Conservation (phyloP, 2,113 vertebrate genomes). For the Uropsilus gracilis region DNA sequence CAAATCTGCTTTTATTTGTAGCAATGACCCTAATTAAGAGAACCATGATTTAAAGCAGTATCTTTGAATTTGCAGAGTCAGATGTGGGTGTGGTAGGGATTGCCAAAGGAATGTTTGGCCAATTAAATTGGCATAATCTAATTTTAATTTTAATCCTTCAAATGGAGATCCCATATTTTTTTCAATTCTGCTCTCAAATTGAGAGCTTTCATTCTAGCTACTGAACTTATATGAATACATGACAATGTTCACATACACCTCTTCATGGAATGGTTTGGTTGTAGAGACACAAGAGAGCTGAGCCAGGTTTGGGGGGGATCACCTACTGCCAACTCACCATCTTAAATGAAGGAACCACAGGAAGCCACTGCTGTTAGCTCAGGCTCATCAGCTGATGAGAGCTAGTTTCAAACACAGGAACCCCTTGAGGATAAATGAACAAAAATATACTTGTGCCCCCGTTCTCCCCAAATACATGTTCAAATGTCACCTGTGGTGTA, state of each 20-base stretch:
- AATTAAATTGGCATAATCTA: constrained; percentile 51
- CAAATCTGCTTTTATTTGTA: constrained; percentile 84
- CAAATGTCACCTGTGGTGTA: not conserved
- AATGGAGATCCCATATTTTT: not conserved
- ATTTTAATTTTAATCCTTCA: constrained; percentile 60
- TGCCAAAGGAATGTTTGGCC: constrained; percentile 9
- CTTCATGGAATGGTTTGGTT: not conserved
- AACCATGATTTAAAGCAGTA: constrained; percentile 75
- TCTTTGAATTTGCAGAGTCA: constrained; percentile 75
- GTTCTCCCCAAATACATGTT: accelerated
- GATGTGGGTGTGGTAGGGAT: constrained; percentile 50
- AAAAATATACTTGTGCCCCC: not conserved
- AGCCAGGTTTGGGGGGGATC: too few relatives aligned
- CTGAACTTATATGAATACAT: not conserved
- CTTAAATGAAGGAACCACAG: not conserved
- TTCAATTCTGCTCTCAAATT: not conserved
- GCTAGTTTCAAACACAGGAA: accelerated
- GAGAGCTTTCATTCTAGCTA: not conserved
- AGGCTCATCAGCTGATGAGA: not conserved
- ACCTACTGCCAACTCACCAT: not conserved
- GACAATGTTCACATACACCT: not conserved
- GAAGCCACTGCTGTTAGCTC: not conserved
- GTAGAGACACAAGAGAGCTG: not conserved
- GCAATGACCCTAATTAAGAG: constrained; percentile 83
- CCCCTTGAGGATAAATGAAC: not conserved